Base-by-base conservation (phyloP, 2,797 vertebrate genomes). In the Sarcophilus harrisii region DNA sequence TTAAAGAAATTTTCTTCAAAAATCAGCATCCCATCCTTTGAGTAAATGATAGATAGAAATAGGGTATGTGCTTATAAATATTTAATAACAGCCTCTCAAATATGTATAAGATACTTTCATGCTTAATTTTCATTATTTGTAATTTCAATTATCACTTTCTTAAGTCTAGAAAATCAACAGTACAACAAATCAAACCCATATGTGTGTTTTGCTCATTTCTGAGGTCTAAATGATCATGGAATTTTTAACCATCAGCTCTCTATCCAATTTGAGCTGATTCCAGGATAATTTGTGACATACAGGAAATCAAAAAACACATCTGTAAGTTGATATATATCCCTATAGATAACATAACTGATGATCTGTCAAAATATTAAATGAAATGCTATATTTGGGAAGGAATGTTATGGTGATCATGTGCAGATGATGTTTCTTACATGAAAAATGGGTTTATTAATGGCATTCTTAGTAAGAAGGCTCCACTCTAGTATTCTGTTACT, bases 391-490 rank as follows among this genome's bases (percentile, higher is more conserved):
- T 87, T 93, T 93, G 57, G 87, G 95, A 89, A 92, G 87, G 95
- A 97, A 95, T 96, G 96, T 95, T 95, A 93, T 54, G 96, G 45
- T 94, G 92, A 93, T 66, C 94, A 52, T 52, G 57, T 90, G 90
- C 60, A 91, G 94, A 95, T 97, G 96, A 97, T 98, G 90, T 97
- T 98, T 98, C 81, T 38, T 97, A 97, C 96, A 97, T 94, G 97
- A 98, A 98, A 98, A 98, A 93, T 95, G 95, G 93, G 28, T 96
- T 98, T 98, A 98, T 98, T 98, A 98, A 97, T 96, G 96, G n/a
- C 73, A 29, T 94, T 93, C 94, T 96, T 98, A 92, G 59, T 92
- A 95, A 96, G 94, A 96, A 38, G 59, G 93, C 55, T 95, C 96
- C 98, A 96, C 98, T 98, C 97, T 97, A 45, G 89, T 93, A 98